Conservation (phyloP, 2,113 vertebrate species). For the Melanerpes formicivorus region DNA sequence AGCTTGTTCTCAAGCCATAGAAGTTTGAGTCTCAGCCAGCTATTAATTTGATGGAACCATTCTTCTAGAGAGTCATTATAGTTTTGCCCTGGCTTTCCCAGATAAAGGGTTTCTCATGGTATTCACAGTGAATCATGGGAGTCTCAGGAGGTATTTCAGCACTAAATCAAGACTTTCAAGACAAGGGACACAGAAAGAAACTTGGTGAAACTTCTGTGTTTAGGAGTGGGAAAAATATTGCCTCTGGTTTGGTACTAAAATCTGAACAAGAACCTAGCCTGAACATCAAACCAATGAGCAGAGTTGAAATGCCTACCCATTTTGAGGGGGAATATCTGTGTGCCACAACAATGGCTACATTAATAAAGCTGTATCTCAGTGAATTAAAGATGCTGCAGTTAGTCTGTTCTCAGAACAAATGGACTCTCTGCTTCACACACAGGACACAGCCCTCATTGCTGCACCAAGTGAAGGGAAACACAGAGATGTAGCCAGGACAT, state of each 20-base stretch:
- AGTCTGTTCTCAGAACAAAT: background rate
- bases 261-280: background rate
- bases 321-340: background rate
- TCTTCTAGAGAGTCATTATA: constrained; percentile 15
- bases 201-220: background rate
- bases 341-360: background rate
- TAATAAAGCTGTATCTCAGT: background rate
- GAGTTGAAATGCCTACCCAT: background rate
- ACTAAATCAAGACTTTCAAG: background rate
- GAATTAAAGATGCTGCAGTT: background rate
- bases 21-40: background rate
- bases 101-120: background rate
- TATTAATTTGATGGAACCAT: constrained; percentile 3
- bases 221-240: background rate
- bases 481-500: background rate
- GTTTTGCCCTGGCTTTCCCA: background rate
- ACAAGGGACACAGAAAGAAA: background rate
- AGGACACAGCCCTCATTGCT: background rate
- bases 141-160: background rate
- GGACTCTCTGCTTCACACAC: background rate
- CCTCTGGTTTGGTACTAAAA: background rate
- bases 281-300: background rate
- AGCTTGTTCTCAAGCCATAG: background rate
- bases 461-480: background rate
- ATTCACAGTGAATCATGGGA: background rate